Conservation (phyloP, 2,888 invertebrate species). For the Eremobia ochroleuca region DNA sequence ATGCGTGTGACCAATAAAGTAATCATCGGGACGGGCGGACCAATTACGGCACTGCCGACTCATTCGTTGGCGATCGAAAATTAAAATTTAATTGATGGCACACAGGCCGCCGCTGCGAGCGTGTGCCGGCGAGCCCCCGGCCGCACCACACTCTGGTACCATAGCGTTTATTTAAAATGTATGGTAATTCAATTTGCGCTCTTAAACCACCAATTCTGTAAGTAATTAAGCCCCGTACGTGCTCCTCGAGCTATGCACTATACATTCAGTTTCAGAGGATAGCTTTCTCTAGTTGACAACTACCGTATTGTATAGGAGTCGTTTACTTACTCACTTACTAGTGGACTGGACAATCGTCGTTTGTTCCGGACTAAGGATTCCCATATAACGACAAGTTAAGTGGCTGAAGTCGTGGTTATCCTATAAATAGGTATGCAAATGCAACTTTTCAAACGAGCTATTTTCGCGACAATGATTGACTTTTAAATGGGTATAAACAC, state of each 20-base stretch:
- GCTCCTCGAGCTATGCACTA: constrained; percentile 30
- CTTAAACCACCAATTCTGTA: constrained; percentile 73
- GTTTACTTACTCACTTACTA: constrained; percentile 65
- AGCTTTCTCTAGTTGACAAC: constrained; percentile 65
- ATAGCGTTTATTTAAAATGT: constrained; percentile 85
- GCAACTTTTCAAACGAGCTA: constrained; percentile 77
- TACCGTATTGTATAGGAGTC: constrained; percentile 64
- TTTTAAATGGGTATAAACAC: constrained; percentile 84
- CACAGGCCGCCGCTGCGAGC: constrained; percentile 66
- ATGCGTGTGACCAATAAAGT: constrained; percentile 88
- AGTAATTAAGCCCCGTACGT: constrained; percentile 63
- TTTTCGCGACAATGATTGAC: constrained; percentile 86
- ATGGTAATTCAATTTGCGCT: constrained; percentile 88
- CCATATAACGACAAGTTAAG: constrained; percentile 81
- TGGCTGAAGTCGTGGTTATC: constrained; percentile 79
- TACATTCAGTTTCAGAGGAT: constrained; percentile 62
- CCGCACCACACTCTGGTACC: constrained; percentile 64
- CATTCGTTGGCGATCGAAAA: constrained; percentile 85
- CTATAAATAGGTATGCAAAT: constrained; percentile 83
- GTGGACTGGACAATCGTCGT: constrained; percentile 73
- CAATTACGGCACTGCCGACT: constrained; percentile 86
- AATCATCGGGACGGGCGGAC: constrained; percentile 84
- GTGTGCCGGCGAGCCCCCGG: constrained; percentile 67
- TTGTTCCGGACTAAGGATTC: constrained; percentile 73
- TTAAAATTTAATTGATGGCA: constrained; percentile 89